Percentiles rank a stretch among this genome's conserved stretches.
Evolutionary conservation across 92 coral and sea anemone species (phyloP).

Genomic region (Parazoanthus darwini): DNA sequence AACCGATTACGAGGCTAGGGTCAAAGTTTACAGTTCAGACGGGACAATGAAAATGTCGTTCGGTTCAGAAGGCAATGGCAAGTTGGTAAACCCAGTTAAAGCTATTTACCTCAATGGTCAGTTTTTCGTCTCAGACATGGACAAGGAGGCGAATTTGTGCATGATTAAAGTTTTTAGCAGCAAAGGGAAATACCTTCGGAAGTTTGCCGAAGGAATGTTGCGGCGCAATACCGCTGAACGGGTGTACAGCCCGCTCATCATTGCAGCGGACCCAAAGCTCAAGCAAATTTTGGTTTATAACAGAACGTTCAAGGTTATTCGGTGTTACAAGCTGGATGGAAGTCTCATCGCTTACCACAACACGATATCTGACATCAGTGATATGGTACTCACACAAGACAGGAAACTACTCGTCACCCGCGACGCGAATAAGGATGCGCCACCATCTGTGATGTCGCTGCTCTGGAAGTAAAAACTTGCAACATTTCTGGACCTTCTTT

Average conservation of each 20-base stretch:
- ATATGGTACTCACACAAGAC: constrained; percentile 70
- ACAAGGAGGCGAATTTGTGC: constrained; percentile 68
- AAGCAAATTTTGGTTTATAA: constrained; percentile 65
- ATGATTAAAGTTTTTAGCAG: constrained; percentile 77
- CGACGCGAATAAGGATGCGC: constrained; percentile 41
- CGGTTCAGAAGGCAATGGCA: constrained; percentile 72
- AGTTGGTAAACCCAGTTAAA: constrained; percentile 65
- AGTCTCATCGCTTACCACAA: constrained; percentile 64
- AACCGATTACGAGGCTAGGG: constrained; percentile 69
- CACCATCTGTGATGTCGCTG: constrained; percentile 20
- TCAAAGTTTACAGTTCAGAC: constrained; percentile 69
- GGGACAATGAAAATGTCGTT: constrained; percentile 67
- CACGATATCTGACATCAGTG: constrained; percentile 65
- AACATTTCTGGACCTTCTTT: background rate
- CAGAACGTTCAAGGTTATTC: constrained; percentile 61
- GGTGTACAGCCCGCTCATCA: constrained; percentile 68
- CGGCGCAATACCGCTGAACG: constrained; percentile 63
- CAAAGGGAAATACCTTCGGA: constrained; percentile 62
- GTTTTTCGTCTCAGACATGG: constrained; percentile 80
- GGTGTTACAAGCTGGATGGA: constrained; percentile 71
- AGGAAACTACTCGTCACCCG: constrained; percentile 72
- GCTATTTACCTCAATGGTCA: constrained; percentile 61
- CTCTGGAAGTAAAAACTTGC: constrained; percentile 8
- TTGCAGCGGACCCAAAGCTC: constrained; percentile 48
- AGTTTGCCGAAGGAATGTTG: constrained; percentile 80